Percentiles rank a stretch among this genome's conserved stretches.
These are phyloP conservation scores for Cyclura pinguis DNA, from an alignment of 2,797 vertebrate genomes.

Conservation along the genomic window DNA sequence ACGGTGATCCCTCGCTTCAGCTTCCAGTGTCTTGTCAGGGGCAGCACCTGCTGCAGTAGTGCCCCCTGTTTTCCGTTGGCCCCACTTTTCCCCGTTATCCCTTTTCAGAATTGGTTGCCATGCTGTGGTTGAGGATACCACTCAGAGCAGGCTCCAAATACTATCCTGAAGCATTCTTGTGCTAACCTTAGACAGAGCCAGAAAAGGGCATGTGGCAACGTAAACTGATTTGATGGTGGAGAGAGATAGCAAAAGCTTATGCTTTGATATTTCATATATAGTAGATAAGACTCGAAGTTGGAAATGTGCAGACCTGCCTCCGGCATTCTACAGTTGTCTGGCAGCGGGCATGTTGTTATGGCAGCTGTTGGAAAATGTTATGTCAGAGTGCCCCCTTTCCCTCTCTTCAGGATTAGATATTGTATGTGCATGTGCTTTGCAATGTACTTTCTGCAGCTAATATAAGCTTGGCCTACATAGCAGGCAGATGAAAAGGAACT, in stretches of 20 bases:
- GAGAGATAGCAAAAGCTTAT: constrained; percentile 40
- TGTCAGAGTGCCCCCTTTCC: constrained; percentile 69
- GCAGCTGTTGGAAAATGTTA: constrained; percentile 79
- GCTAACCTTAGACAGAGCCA: constrained; percentile 50
- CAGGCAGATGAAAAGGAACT: constrained; percentile 41
- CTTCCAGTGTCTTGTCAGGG: no score
- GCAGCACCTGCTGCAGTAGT: no score
- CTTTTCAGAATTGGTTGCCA: no score
- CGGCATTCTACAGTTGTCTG: constrained; percentile 65
- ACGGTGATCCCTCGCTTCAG: no score
- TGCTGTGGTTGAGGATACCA: no score
- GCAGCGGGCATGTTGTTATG: constrained; percentile 64
- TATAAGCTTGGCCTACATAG: constrained; percentile 59
- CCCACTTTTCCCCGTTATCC: no score
- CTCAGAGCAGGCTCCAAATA: background rate
- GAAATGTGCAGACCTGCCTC: constrained; percentile 19
- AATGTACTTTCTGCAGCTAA: constrained; percentile 29
- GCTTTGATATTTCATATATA: constrained; percentile 39
- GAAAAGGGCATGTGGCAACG: constrained; percentile 55
- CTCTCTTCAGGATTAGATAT: constrained; percentile 65
- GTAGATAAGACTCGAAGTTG: constrained; percentile 58
- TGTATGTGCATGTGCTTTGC: constrained; percentile 54
- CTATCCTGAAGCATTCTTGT: constrained; percentile 43
- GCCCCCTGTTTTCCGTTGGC: no score
- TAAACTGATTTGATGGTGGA: constrained; percentile 20